phyloP scores from a whole-genome alignment of 2,888 invertebrate species.

The Prostheceraeus crozeri region DNA sequence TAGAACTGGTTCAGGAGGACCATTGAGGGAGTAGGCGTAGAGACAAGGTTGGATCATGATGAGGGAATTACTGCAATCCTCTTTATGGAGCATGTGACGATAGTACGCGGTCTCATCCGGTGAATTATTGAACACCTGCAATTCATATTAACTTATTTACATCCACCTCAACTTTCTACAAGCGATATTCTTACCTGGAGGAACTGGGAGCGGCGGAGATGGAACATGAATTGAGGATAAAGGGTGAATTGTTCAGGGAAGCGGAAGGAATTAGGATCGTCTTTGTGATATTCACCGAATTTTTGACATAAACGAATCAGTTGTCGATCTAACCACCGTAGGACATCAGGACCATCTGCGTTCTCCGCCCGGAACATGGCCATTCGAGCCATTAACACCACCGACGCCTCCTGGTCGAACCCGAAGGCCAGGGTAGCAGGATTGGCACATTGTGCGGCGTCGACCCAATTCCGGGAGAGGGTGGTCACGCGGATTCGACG shows the following conservation, averaged over 20 bases:
- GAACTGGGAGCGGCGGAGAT: conserved; percentile 92
- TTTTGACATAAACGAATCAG: conserved; percentile 96
- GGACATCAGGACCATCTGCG: conserved; percentile 82
- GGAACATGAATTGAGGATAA: conserved; percentile 99
- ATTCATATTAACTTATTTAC: no score
- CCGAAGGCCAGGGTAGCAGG: conserved; percentile 68
- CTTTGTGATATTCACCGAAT: conserved; percentile 95
- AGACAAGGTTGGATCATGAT: conserved; percentile 99
- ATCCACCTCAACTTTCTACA: no score
- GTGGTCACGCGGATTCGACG: conserved; percentile 90
- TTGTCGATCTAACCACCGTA: conserved; percentile 96
- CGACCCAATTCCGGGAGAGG: conserved; percentile 75
- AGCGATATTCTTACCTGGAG: no score
- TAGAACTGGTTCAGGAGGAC: conserved; percentile 90
- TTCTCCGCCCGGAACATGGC: conserved; percentile 83
- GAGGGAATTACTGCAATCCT: conserved; percentile 89
- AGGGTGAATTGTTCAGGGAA: conserved; percentile 91
- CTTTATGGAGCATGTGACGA: conserved; percentile 90
- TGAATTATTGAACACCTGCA: conserved; percentile 92
- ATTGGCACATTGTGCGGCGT: conserved; percentile 27
- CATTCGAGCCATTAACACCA: conserved; percentile 89
- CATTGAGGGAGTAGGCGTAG: conserved; percentile 95
- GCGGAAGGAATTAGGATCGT: conserved; percentile 90
- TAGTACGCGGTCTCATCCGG: conserved; percentile 99
- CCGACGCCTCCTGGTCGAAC: conserved; percentile 95